phyloP scores from a whole-genome alignment of 2,888 invertebrate genomes.

The Cephus nigrinus region DNA sequence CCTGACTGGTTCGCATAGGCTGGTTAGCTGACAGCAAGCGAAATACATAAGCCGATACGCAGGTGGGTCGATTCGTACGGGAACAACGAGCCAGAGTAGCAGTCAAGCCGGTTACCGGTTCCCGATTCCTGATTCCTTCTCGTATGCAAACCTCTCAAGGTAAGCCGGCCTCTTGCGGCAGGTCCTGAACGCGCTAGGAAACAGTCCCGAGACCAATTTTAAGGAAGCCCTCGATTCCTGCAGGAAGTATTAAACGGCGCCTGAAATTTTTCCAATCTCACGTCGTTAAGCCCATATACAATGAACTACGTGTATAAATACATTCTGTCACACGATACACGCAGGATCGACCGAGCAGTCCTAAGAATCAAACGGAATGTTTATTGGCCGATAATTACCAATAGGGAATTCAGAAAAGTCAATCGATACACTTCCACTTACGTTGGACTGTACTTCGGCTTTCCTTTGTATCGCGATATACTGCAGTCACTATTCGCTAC shows the following conservation, averaged over 20 bases:
- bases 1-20: not conserved
- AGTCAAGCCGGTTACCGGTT: constrained; percentile 47
- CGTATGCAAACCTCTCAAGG: constrained; percentile 43
- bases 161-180: constrained; percentile 32
- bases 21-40: not conserved
- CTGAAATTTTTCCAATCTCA: not conserved
- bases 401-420: not conserved
- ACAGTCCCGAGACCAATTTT: not conserved
- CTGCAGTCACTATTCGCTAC: not conserved
- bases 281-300: not conserved
- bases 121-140: constrained; percentile 46
- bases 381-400: not conserved
- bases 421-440: not conserved
- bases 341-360: not conserved
- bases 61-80: not conserved
- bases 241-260: not conserved
- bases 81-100: constrained; percentile 25
- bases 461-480: not conserved
- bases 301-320: not conserved
- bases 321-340: not conserved
- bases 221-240: not conserved
- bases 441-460: not conserved
- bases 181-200: not conserved
- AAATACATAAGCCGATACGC: not conserved
- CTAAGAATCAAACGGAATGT: not conserved